Conservation (phyloP, 2,888 invertebrate species). For the Leptinotarsa peninsularis region DNA sequence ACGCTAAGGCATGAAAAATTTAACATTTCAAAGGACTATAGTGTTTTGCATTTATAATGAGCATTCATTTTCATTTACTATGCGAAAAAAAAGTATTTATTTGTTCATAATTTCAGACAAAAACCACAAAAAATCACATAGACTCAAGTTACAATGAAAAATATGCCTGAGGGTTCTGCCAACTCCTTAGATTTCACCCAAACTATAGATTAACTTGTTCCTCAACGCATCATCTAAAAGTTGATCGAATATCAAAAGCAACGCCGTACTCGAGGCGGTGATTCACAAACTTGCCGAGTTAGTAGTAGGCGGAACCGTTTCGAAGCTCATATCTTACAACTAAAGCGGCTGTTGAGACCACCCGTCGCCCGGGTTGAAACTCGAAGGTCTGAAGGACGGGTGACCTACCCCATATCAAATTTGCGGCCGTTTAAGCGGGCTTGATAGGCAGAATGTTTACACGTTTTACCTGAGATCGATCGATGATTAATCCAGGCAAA, state of each 20-base stretch:
- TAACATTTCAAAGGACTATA: no score
- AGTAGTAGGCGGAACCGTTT: slow-evolving; percentile 5
- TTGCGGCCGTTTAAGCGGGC: slow-evolving; percentile 5
- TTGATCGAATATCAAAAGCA: slow-evolving; percentile 17
- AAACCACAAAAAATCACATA: no score
- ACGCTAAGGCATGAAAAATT: no score
- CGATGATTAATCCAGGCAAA: no score
- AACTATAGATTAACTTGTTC: slow-evolving; percentile 17
- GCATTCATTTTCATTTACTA: no score
- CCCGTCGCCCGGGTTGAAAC: slow-evolving; percentile 22
- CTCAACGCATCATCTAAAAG: slow-evolving; percentile 1
- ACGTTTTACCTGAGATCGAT: slow-evolving; percentile 10
- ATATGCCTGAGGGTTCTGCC: neutral
- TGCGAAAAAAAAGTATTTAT: no score
- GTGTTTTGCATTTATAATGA: no score
- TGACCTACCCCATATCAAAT: slow-evolving; percentile 18
- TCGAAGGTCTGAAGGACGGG: slow-evolving; percentile 25
- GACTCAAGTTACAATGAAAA: no score
- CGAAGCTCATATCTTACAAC: slow-evolving; percentile 18
- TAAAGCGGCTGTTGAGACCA: slow-evolving; percentile 26
- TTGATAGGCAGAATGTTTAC: slow-evolving; percentile 9
- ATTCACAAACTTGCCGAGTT: slow-evolving; percentile 21
- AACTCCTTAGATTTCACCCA: neutral
- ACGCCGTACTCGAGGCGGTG: slow-evolving; percentile 3
- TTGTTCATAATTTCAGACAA: no score